phyloP scores from a whole-genome alignment of 2,113 vertebrate genomes.

The Atlantisia rogersi region DNA sequence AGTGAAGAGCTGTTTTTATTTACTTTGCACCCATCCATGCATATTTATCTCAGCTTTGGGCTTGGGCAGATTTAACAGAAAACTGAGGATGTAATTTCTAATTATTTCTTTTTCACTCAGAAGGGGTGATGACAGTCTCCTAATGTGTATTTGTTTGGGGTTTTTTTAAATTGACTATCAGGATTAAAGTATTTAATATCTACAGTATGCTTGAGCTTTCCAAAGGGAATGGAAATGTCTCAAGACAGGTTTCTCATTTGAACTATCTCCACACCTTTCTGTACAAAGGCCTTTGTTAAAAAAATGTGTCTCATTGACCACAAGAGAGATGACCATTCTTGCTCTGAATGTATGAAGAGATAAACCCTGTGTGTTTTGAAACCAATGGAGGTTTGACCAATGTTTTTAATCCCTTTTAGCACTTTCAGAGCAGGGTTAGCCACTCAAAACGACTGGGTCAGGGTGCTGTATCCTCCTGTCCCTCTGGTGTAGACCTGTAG shows the following conservation, averaged over 20 bases:
- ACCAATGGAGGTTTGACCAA: background rate
- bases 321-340: background rate
- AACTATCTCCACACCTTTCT: background rate
- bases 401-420: background rate
- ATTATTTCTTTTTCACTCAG: background rate
- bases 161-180: background rate
- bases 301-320: background rate
- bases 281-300: background rate
- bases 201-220: background rate
- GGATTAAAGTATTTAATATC: background rate
- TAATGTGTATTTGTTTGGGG: background rate
- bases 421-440: background rate
- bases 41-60: background rate
- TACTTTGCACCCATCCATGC: background rate
- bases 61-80: background rate
- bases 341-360: background rate
- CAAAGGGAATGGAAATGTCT: background rate
- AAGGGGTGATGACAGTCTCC: background rate
- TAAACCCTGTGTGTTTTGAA: background rate
- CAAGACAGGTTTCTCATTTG: background rate
- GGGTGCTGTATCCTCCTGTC: background rate
- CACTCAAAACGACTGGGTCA: background rate
- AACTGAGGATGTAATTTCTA: background rate
- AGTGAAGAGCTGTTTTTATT: constrained; percentile 22
- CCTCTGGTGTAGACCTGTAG: background rate